Percentiles rank a stretch among this genome's conserved stretches.
These are phyloP conservation scores for Cyclophora albipunctata DNA, from an alignment of 2,888 invertebrate species.

Conservation along the genomic window DNA sequence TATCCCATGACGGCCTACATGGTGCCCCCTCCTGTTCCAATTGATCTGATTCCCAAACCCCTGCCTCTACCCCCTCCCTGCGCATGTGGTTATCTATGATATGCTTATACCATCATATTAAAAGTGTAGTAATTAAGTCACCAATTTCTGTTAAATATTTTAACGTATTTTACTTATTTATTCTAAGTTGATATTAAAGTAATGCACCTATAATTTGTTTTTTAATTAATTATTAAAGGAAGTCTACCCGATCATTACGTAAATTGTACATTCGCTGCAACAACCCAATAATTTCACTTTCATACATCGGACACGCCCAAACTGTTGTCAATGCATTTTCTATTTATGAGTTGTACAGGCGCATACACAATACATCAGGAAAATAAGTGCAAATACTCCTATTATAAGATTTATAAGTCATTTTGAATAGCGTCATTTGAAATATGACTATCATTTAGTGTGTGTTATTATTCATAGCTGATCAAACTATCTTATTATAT, in stretches of 20 bases:
- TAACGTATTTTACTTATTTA: background rate
- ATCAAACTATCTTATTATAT: too few species aligned
- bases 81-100: conserved; percentile 13
- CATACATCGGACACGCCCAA: conserved; percentile 21
- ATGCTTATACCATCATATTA: conserved; percentile 4
- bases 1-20: conserved; percentile 59
- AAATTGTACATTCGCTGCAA: conserved; percentile 8
- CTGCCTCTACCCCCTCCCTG: conserved; percentile 22
- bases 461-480: too few species aligned
- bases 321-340: conserved; percentile 19
- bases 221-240: conserved; percentile 5
- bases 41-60: conserved; percentile 54
- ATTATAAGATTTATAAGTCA: too few species aligned
- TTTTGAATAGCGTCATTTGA: too few species aligned
- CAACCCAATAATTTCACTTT: conserved; percentile 21
- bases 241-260: conserved; percentile 7
- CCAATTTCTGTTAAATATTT: background rate
- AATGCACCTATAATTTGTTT: background rate
- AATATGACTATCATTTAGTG: too few species aligned
- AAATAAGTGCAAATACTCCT: too few species aligned
- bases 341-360: conserved; percentile 20
- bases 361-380: background rate
- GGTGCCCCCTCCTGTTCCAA: conserved; percentile 53
- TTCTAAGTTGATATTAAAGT: background rate
- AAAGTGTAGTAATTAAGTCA: background rate